Percentiles rank a stretch among this genome's conserved stretches.
Conservation (phyloP, 2,113 vertebrate species). For the Microtus montanus region DNA sequence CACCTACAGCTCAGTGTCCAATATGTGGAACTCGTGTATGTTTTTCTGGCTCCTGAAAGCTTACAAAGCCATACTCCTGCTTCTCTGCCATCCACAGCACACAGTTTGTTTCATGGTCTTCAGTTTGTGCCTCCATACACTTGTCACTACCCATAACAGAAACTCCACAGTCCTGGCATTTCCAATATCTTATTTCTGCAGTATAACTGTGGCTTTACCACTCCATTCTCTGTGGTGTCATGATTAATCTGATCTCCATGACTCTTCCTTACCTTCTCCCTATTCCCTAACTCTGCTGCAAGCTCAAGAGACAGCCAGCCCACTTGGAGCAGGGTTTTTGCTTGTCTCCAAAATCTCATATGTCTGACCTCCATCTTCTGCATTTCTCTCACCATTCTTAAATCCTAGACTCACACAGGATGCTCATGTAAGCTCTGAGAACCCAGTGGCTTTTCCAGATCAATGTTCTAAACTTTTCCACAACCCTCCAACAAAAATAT, state of each 20-base stretch:
- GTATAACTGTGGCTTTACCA: neutral
- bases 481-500: too few species aligned
- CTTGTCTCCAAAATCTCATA: neutral
- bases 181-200: neutral
- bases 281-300: neutral
- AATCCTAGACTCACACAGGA: neutral
- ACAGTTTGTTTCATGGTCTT: neutral
- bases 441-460: neutral
- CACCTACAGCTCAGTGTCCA: neutral
- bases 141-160: neutral
- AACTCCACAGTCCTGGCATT: neutral
- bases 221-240: neutral
- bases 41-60: neutral
- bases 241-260: neutral
- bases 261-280: neutral
- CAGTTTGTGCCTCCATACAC: neutral
- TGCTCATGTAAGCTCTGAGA: neutral
- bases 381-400: neutral
- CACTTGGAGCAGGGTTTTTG: neutral
- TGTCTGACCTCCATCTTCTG: neutral
- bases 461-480: neutral
- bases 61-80: neutral
- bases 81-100: neutral
- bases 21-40: neutral
- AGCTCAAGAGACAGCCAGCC: neutral